phyloP scores from a whole-genome alignment of 2,888 invertebrate genomes.

The Pachycephus smyrnensis region DNA sequence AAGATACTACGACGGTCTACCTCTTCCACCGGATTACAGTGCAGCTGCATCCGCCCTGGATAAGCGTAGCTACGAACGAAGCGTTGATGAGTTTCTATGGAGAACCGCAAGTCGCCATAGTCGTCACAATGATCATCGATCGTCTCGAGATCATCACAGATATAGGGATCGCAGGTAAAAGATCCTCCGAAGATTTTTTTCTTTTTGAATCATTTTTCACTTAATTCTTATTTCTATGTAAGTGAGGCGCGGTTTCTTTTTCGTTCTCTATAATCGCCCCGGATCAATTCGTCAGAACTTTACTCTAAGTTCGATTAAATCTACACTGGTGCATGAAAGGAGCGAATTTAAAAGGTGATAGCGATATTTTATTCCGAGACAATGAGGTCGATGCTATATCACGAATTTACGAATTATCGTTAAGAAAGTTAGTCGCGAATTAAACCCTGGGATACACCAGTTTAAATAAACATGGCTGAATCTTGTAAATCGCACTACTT shows the following conservation, averaged over 20 bases:
- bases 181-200: slow-evolving; percentile 1
- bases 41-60: slow-evolving; percentile 73
- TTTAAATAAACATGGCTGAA: not conserved
- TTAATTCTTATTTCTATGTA: not conserved
- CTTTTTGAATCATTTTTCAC: not conserved
- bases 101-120: slow-evolving; percentile 79
- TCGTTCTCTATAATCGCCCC: not conserved
- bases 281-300: not conserved
- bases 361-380: not conserved
- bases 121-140: slow-evolving; percentile 66
- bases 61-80: slow-evolving; percentile 87
- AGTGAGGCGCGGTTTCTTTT: not conserved
- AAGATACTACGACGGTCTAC: slow-evolving; percentile 84
- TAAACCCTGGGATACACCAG: not conserved
- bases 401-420: not conserved
- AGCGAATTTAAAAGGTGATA: not conserved
- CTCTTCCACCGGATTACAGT: slow-evolving; percentile 81
- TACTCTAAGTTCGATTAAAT: not conserved
- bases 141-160: slow-evolving; percentile 73
- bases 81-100: slow-evolving; percentile 89
- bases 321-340: not conserved
- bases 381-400: not conserved
- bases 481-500: not conserved
- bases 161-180: slow-evolving; percentile 73
- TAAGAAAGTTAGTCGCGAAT: not conserved